Conservation (phyloP, 2,888 invertebrate genomes). For the Xestia rhomboidea region DNA sequence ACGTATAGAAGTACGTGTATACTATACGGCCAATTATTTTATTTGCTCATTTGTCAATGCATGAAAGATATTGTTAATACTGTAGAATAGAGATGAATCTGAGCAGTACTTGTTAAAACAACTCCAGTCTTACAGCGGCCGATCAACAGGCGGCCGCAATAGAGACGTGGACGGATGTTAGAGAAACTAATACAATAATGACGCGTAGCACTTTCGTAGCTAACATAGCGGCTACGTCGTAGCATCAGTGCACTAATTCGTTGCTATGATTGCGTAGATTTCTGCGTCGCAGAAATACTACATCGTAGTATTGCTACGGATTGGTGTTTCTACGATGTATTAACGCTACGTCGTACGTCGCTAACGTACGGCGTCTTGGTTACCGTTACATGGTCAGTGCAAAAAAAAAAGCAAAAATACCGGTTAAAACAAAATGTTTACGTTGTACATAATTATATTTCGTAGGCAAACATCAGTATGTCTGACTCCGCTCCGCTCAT, state of each 20-base stretch:
- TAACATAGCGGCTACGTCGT: conserved; percentile 10
- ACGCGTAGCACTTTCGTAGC: not conserved
- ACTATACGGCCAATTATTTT: not conserved
- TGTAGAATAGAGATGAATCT: not conserved
- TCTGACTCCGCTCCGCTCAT: not conserved
- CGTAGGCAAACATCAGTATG: not conserved
- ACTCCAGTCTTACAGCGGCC: not conserved
- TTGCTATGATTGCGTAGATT: not conserved
- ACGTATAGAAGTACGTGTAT: not conserved
- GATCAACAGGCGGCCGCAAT: not conserved
- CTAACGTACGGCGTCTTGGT: not conserved
- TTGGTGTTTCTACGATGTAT: not conserved
- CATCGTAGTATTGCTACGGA: not conserved
- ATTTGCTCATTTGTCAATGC: not conserved
- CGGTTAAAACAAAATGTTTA: not conserved
- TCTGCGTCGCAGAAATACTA: too few relatives aligned
- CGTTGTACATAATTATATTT: not conserved
- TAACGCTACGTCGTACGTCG: too few relatives aligned
- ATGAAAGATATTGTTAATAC: conserved; percentile 3
- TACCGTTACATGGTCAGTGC: not conserved
- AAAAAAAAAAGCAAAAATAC: not conserved
- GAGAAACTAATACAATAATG: not conserved
- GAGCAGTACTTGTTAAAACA: not conserved
- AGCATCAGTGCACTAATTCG: not conserved
- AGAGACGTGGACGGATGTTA: not conserved